Evolutionary conservation across 1,140 invertebrate species (phyloP).

Genomic region (Leptinotarsa undecemlineata): DNA sequence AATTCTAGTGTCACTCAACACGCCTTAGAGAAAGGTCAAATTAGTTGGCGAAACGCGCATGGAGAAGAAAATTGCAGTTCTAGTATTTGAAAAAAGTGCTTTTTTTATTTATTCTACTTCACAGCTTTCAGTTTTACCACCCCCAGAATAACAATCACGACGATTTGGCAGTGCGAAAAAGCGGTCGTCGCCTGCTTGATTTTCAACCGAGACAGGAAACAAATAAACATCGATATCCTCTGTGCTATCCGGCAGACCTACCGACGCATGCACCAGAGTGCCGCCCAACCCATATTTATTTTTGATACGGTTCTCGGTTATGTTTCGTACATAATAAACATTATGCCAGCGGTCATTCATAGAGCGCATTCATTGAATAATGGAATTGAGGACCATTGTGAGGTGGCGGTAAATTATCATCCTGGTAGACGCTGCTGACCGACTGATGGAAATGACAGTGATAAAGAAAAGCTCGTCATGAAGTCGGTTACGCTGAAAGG

Average conservation of each 20-base stretch:
- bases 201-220: constrained; percentile 21
- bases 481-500: no score
- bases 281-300: constrained; percentile 13
- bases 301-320: constrained; percentile 23
- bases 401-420: not conserved
- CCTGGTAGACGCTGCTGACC: not conserved
- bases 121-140: no score
- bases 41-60: no score
- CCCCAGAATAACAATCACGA: not conserved
- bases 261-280: constrained; percentile 2
- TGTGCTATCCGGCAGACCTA: constrained; percentile 8
- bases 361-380: not conserved
- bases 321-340: constrained; percentile 20
- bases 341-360: not conserved
- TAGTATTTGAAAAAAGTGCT: no score
- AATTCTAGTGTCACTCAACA: no score
- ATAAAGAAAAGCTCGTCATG: no score
- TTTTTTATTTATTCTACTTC: no score
- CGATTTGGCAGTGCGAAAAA: not conserved
- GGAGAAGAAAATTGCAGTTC: no score
- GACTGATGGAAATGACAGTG: no score
- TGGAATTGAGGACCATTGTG: not conserved
- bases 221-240: constrained; percentile 23
- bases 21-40: no score
- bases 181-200: not conserved